Percentiles rank a stretch among this genome's conserved stretches.
These are phyloP conservation scores for Conomelus anceps DNA, from an alignment of 2,888 invertebrate species.

Conservation along the genomic window DNA sequence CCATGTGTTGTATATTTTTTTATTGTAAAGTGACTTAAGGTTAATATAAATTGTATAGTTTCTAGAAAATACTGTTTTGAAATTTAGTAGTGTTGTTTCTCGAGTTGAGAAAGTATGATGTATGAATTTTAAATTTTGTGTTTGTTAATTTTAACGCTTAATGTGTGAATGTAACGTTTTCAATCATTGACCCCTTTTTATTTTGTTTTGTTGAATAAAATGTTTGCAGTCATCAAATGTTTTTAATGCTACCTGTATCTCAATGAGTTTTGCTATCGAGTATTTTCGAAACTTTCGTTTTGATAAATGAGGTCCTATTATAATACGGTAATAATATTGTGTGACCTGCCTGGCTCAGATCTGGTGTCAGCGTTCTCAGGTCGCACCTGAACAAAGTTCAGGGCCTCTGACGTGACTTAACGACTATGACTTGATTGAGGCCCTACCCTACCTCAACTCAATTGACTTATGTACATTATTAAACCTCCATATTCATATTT, in stretches of 20 bases:
- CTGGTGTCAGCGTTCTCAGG: no score
- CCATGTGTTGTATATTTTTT: slow-evolving; percentile 1
- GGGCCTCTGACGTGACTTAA: no score
- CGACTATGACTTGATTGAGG: no score
- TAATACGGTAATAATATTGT: no score
- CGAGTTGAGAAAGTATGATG: background rate
- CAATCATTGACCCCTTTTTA: background rate
- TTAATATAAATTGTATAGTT: background rate
- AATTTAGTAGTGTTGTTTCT: background rate
- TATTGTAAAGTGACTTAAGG: slow-evolving; percentile 3
- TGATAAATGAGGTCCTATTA: no score
- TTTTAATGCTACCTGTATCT: background rate
- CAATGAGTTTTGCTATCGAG: no score
- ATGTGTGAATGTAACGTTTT: background rate
- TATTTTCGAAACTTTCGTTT: no score
- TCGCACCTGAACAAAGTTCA: no score
- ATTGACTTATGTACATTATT: no score
- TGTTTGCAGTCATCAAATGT: background rate
- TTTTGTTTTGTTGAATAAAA: background rate
- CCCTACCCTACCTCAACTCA: no score
- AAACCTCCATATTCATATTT: no score
- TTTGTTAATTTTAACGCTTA: background rate
- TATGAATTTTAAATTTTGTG: background rate
- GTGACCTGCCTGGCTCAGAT: no score
- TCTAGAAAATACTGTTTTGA: background rate